Conservation (phyloP, 2,797 vertebrate genomes). For the Loriculus beryllinus region DNA sequence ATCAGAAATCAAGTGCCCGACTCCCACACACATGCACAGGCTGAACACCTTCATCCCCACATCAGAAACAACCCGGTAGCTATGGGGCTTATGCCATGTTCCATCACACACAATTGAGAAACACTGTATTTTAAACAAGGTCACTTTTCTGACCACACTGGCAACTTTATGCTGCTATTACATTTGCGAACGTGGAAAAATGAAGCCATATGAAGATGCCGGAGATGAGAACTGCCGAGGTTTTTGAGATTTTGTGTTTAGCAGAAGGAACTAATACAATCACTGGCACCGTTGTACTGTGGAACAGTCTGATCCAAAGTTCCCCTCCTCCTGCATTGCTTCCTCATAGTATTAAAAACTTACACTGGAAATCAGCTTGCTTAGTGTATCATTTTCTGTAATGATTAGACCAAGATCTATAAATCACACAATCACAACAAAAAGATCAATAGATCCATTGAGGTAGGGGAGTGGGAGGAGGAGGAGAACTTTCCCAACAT, state of each 20-base stretch:
- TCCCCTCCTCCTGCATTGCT: not conserved
- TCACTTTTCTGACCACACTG: not conserved
- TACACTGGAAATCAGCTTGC: not conserved
- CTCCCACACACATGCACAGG: too few species aligned
- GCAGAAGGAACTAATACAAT: not conserved
- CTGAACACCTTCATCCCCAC: not conserved
- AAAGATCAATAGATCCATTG: not conserved
- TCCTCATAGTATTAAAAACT: not conserved
- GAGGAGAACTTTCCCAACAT: not conserved
- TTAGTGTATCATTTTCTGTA: not conserved
- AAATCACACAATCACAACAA: not conserved
- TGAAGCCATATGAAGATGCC: not conserved
- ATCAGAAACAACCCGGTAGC: not conserved
- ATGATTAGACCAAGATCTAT: not conserved
- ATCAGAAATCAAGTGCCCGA: not conserved
- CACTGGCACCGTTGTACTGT: not conserved
- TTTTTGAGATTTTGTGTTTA: not conserved
- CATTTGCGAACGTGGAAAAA: not conserved
- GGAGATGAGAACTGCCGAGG: not conserved
- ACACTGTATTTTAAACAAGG: not conserved
- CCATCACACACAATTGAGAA: not conserved
- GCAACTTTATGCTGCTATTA: not conserved
- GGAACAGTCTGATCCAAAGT: not conserved
- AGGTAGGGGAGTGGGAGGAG: not conserved
- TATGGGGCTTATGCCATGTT: not conserved